Evolutionary conservation across 2,113 vertebrate species (phyloP), one percentile per base, ranked within the genome.

Genomic region (Nannospalax galili): DNA sequence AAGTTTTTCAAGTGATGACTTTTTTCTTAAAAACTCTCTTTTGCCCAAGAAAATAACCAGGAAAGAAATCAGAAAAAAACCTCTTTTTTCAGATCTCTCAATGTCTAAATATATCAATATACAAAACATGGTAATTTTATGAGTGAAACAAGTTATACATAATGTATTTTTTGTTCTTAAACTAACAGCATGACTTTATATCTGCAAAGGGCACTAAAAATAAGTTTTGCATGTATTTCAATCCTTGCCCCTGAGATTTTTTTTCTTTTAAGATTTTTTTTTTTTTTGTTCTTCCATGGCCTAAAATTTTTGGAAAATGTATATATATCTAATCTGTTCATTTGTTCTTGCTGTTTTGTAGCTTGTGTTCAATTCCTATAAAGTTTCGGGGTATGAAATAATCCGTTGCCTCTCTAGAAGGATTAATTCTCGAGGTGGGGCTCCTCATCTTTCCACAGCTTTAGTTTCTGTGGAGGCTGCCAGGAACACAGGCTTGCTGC

Each of bases 141-240:
- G 97, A 97, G 97, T 94, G 97, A 97, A 97, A 93, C 95, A 96
- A 96, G 96, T 97, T 95, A 97, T 97, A 96, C 96, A 97, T 97
- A 97, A 97, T 97, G 97, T 77, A 97, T 97, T 94, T 96, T 95
- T 96, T 93, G 94, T 97, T 97, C 94, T 94, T 96, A 96, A 97
- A 96, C 65, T 90, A 97, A 97, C 97, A 96, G 97, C 91, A 84
- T 97, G 95, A 96, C 97, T 97, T 97, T 95, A 92, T 97, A 97
- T 97, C 97, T 96, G 92, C 92, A 97, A 97, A 97, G 96, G 97
- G 97, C 97, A 97, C 97, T 97, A 97, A 97, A 97, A 97, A 97
- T 97, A 97, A 97, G 91, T 58, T 92, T 93, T 92, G 94, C 87
- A 90, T 95, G 92, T 96, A 96, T 95, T 97, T 95, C 93, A 96